phyloP scores from a whole-genome alignment of 37 sponge, comb jelly and placozoan species.

The Axinella damicornis region DNA sequence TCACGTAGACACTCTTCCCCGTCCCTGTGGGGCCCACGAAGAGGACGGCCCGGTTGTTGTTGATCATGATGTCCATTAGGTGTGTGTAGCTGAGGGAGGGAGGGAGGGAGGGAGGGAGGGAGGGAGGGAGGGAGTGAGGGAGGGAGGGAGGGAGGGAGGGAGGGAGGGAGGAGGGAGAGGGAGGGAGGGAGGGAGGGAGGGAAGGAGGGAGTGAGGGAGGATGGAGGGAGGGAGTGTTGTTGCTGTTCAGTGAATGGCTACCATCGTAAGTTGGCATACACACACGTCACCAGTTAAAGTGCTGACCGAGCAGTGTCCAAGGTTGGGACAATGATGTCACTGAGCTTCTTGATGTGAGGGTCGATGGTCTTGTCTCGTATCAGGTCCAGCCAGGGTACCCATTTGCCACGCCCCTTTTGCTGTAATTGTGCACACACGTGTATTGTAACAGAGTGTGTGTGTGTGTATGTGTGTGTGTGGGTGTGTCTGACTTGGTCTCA shows the following conservation, averaged over 20 bases:
- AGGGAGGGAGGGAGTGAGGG: neutral
- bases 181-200: constrained; percentile 12
- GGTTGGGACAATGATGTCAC: constrained; percentile 97
- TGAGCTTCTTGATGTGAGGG: constrained; percentile 69
- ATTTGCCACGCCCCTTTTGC: constrained; percentile 91
- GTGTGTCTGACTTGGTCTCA: too few relatives aligned
- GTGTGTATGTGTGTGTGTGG: too few relatives aligned
- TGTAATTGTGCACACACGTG: too few relatives aligned
- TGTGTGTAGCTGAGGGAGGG: constrained; percentile 77
- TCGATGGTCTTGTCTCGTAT: constrained; percentile 73
- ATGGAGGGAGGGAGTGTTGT: too few relatives aligned
- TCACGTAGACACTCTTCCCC: constrained; percentile 98
- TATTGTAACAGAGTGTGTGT: too few relatives aligned
- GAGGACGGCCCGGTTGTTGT: constrained; percentile 71
- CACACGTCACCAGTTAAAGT: too few relatives aligned
- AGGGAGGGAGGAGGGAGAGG: too few relatives aligned
- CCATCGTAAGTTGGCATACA: too few relatives aligned
- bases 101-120: neutral
- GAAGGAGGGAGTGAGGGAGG: neutral
- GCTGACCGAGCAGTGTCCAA: constrained; percentile 87
- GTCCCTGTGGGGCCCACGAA: constrained; percentile 99
- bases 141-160: neutral
- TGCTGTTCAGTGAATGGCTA: too few relatives aligned
- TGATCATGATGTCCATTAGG: constrained; percentile 94
- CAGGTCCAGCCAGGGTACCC: constrained; percentile 95